Base-by-base conservation (phyloP, 92 coral and sea anemone genomes). In the Metridium senile region DNA sequence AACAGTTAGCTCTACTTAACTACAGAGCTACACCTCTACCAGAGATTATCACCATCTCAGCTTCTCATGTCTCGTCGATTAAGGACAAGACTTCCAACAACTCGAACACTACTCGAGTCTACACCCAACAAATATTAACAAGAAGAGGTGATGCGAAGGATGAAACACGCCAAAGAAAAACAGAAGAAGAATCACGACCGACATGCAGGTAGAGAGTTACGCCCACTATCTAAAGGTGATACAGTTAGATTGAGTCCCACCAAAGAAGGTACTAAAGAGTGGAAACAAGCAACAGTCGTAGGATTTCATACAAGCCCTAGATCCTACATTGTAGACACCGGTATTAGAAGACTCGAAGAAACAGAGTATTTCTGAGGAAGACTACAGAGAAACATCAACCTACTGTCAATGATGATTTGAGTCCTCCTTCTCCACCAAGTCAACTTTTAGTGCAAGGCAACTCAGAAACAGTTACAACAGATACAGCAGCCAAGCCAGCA, bases 161-260 rank as follows among this genome's bases (percentile, higher is more conserved):
- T 77, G 61, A 72, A 77, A 32, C 79, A 87, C 59, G 49, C 69
- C 28, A 74, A 85, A 61, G 30, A 34, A 63, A 80, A 75, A 72
- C 87, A 81, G 59, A 86, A 86, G 68, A 11, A 47, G 21, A 25
- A 78, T 39, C 84, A 83, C 51, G 88, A 82, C 82, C 69, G 71
- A 67, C 22, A 31, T 29, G 63, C 52, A 11, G 71, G 73, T 20
- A 76, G 78, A 64, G 69, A 33, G 58, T 59, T 80, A 61, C 81
- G 75, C 26, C 82, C 79, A 46, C 63, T 88, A 65, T 57, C 45
- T 61, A 63, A 83, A 22, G 91, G 84, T 25, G 91, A 87, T 47
- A 33, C 62, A n/a, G 91, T 81, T 1, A 46, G 79, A 62, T 52
- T 72, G 23, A 71, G 61, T 21, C 61, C n/a, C n/a, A n/a, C 61